Base-by-base conservation (phyloP, 2,797 vertebrate genomes). In the Balearica regulorum region DNA sequence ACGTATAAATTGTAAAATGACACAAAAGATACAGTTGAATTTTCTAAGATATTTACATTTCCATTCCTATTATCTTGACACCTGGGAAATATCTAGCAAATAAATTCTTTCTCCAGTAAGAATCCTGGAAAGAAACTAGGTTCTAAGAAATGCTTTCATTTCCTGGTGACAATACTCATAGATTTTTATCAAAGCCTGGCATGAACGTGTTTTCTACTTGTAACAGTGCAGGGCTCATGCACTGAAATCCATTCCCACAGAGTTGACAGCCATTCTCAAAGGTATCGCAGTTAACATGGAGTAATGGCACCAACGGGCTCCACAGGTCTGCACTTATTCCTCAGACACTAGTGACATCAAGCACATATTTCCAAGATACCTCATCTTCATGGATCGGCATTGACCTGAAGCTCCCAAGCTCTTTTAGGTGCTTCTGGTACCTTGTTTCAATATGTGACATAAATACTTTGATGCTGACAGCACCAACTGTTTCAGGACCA, bases 131-230 rank as follows among this genome's bases (percentile, higher is more conserved):
- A 78, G 29, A 81, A 86, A 58, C 1, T 4, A 49, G 29, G 18
- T 6, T 75, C 11, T 39, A 77, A 60, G 15, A 87, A 79, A 91
- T 16, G 11, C 8, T 81, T 94, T 86, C 4, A 81, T 71, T 90
- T 86, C 65, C 69, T 41, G 13, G 15, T 61, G 19, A 64, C 18
- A 60, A 64, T 78, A 62, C 72, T n/a, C 76, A 46, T 0, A 88
- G 51, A 66, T 81, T 87, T 88, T 75, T 68, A 81, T 55, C 49
- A 90, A 84, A 86, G 46, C 37, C 60, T 73, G 72, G 29, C 7
- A 83, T 76, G 33, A 94, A 83, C 0, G 0, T 51, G 44, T n/a
- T 88, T 85, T 83, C 58, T 73, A 16, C 25, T 37, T 44, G 3
- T 20, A 77, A 62, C 5, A 83, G 10, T 6, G 5, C 21, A 64